Conservation (phyloP, 1,140 invertebrate genomes). For the Berghia stephanieae region DNA sequence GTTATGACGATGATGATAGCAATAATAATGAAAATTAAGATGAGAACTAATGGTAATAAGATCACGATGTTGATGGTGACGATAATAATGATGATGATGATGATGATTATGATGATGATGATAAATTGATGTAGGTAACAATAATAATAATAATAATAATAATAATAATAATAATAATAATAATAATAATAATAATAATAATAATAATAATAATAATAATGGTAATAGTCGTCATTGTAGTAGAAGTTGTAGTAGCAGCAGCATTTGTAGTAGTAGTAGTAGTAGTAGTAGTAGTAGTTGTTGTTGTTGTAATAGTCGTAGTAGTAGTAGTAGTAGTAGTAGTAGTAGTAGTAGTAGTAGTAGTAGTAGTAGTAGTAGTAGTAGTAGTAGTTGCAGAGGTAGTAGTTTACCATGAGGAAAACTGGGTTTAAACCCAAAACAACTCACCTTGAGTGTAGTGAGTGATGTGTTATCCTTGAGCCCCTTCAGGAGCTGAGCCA, state of each 20-base stretch:
- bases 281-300: background rate
- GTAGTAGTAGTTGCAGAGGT: background rate
- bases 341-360: background rate
- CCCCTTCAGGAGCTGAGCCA: constrained; percentile 43
- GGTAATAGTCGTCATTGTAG: background rate
- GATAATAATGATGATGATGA: too few relatives aligned
- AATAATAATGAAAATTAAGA: too few relatives aligned
- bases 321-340: too few relatives aligned
- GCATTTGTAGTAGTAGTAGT: too few relatives aligned
- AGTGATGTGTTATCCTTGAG: constrained; percentile 46
- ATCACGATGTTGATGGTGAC: too few relatives aligned
- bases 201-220: background rate
- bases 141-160: too few relatives aligned
- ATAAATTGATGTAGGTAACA: too few relatives aligned
- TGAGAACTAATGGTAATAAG: too few relatives aligned
- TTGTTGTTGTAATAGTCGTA: too few relatives aligned
- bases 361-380: too few relatives aligned
- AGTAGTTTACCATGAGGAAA: background rate
- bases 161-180: background rate
- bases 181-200: background rate
- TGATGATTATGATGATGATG: too few relatives aligned
- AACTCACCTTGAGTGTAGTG: constrained; percentile 36
- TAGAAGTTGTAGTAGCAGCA: background rate
- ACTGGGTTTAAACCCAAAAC: background rate
- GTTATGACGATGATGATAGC: too few relatives aligned